Evolutionary conservation across 1,140 invertebrate species (phyloP), one percentile per base, ranked within the genome.

Genomic region (Psix sp.): DNA sequence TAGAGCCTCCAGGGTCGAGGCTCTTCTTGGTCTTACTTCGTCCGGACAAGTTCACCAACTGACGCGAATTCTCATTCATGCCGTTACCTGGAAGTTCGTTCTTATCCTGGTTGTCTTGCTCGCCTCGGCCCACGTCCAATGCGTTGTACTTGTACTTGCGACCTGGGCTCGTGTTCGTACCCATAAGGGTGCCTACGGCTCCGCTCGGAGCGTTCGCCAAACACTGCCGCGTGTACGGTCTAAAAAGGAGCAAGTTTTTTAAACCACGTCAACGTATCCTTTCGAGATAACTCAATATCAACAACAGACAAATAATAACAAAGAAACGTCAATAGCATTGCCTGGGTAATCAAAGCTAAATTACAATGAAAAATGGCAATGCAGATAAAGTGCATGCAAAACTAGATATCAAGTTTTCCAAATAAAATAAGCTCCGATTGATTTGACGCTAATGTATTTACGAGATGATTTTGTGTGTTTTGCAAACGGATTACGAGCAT

Each of bases 91-190:
- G 84, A 54, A 85, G 78, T 71, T 86, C 83, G 71, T 68, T 82
- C 57, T 87, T 86, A 29, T 86, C 82, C 77, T 82, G 83, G 74
- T 82, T 82, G 56, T 85, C 84, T 76, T 84, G 82, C 20, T 87
- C 83, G 21, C 78, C 72, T 11, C 77, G 83, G 14, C 35, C 63
- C 6, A 78, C 71, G 33, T 84, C 82, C 68, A 80, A 66, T 21
- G 77, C 52, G 49, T 82, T 62, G 38, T 68, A 74, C 48, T 76
- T 77, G 33, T 80, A 77, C 26, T 80, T 79, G 39, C 77, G 77
- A 35, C 78, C 72, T 5, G 80, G 78, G n/a, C 74, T 80, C 52
- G 83, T 79, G 29, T 83, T 82, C 18, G 71, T 62, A 1, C 66
- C 62, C 16, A 75, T 33, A 7, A 82, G 76, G 36, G 79, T 80